Evolutionary conservation across 2,797 vertebrate genomes (phyloP), one percentile per base, ranked within the genome.

Genomic region (Sebastes jordani): DNA sequence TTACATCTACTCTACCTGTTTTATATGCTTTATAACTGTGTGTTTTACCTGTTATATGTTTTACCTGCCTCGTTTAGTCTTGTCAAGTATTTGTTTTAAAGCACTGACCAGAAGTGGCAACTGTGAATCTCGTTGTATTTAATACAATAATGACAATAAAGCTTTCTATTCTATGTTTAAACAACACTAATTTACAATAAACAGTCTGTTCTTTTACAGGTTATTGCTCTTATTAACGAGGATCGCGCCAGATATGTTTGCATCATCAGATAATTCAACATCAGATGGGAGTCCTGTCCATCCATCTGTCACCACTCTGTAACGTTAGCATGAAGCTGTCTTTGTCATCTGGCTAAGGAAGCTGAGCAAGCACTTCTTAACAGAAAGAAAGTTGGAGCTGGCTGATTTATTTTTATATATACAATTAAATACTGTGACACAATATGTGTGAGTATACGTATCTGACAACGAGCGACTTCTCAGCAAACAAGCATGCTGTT

Each of bases 291-390:
- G 30, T 1, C 11, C n/a, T 2, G 5, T 9, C 13, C 42, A 60
- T 61, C 16, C 58, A 69, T 49, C 80, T 30, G 58, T 30, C 58
- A 61, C 20, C 16, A 54, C 55, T 76, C 2, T 38, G 5, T 54
- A 30, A 23, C 18, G 29, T 66, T 60, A 89, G 76, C 76, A 70
- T 62, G 25, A 36, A 36, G 20, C 27, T 30, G 84, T 30, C 87
- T 90, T 87, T 91, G 86, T 89, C 74, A 86, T 79, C 55, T n/a
- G 18, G 70, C 76, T 72, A 34, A 49, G 9, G 20, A 7, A 78
- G 46, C 49, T 29, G 27, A 67, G 59, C 49, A n/a, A 70, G 75
- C 42, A 76, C 60, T 70, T 65, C 68, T 65, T 2, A 23, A 32
- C 52, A 66, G 1, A 71, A 86, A 66, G 1, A 71, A 88, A 87